Conservation (phyloP, 2,888 invertebrate species). For the Coremacera marginata region DNA sequence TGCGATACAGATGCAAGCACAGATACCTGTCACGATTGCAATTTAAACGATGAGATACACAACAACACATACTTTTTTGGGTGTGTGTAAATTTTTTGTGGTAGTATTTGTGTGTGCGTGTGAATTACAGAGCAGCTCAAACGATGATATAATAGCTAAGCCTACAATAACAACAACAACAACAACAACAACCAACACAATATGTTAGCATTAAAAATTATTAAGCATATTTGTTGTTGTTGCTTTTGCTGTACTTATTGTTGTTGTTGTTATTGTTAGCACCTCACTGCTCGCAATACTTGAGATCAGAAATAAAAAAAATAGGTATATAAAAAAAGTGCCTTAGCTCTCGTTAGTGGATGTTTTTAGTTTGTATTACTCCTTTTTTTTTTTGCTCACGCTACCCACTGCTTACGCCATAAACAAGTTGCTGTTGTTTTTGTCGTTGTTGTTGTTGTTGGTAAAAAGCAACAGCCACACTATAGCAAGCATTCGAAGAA, state of each 20-base stretch:
- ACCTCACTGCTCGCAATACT: background rate
- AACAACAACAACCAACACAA: slow-evolving; percentile 1
- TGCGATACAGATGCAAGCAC: too few species aligned
- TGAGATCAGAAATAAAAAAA: background rate
- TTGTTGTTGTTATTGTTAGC: slow-evolving; percentile 30
- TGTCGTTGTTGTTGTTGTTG: background rate
- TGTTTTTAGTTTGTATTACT: background rate
- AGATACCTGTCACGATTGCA: too few species aligned
- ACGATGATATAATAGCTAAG: slow-evolving; percentile 6
- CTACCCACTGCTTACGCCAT: background rate
- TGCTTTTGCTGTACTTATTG: too few species aligned
- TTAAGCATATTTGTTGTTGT: slow-evolving; percentile 23
- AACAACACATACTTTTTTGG: background rate
- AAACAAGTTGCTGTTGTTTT: background rate
- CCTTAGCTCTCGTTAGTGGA: background rate
- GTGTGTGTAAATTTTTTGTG: background rate
- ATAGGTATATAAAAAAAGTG: background rate
- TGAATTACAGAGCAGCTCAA: background rate
- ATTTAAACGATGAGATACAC: too few species aligned
- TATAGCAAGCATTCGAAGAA: background rate
- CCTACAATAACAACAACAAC: background rate
- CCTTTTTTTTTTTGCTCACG: background rate
- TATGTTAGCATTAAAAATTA: slow-evolving; percentile 14
- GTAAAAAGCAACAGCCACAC: background rate
- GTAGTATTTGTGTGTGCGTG: background rate